Conservation (phyloP, 2,797 vertebrate species). For the Passerculus sandwichensis region DNA sequence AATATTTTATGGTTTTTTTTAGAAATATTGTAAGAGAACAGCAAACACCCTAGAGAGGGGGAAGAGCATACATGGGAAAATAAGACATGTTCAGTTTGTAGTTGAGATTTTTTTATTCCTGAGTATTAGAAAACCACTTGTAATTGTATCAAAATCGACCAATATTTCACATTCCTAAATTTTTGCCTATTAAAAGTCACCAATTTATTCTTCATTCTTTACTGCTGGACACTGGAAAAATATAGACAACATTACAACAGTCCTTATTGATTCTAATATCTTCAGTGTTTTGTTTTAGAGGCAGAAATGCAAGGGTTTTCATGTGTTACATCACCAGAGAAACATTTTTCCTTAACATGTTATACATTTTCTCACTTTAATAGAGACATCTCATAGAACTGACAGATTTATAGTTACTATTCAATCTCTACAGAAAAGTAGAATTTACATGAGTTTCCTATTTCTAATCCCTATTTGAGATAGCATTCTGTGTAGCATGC, state of each 20-base stretch:
- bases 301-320: background rate
- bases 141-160: background rate
- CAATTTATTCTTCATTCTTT: background rate
- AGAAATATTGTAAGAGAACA: background rate
- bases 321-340: background rate
- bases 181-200: background rate
- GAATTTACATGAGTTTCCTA: background rate
- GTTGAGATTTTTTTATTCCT: background rate
- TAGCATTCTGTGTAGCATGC: background rate
- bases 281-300: background rate
- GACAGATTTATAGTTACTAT: background rate
- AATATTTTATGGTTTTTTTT: background rate
- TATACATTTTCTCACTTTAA: background rate
- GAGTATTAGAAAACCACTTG: background rate
- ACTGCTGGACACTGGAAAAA: background rate
- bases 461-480: background rate
- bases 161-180: background rate
- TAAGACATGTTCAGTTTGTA: background rate
- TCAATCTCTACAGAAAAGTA: background rate
- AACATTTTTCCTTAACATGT: background rate
- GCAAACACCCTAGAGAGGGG: background rate
- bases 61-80: background rate
- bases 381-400: background rate
- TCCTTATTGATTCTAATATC: background rate
- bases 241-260: background rate